Evolutionary conservation across 2,888 invertebrate genomes (phyloP).

Genomic region (Nemapogon koenigi): DNA sequence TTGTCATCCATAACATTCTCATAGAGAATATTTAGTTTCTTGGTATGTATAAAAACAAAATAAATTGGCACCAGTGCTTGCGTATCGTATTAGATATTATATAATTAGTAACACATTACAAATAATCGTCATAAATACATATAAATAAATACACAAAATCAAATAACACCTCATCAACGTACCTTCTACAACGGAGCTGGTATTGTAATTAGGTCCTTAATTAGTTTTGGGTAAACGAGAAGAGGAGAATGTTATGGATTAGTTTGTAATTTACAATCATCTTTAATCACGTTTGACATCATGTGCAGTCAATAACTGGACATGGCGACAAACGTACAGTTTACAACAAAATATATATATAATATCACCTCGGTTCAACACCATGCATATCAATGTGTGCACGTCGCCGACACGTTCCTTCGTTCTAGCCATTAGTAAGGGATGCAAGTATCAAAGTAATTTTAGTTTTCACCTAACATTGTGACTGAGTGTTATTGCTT

Average conservation of each 20-base stretch:
- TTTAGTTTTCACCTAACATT: slow-evolving; percentile 58
- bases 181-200: slow-evolving; percentile 60
- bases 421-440: neutral
- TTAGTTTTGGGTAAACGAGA: slow-evolving; percentile 59
- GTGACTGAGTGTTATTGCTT: slow-evolving; percentile 63
- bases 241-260: slow-evolving; percentile 66
- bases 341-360: neutral
- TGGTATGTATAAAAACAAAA: neutral
- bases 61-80: slow-evolving; percentile 49
- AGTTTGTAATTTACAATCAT: slow-evolving; percentile 32
- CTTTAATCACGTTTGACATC: too few relatives aligned
- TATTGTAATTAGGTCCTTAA: slow-evolving; percentile 60
- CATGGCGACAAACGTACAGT: too few relatives aligned
- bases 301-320: too few relatives aligned
- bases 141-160: slow-evolving; percentile 46
- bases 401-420: slow-evolving; percentile 22
- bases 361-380: slow-evolving; percentile 21
- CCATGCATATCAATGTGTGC: slow-evolving; percentile 49
- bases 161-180: slow-evolving; percentile 54
- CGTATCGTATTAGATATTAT: slow-evolving; percentile 5
- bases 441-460: slow-evolving; percentile 29
- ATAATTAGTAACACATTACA: slow-evolving; percentile 42
- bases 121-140: slow-evolving; percentile 28
- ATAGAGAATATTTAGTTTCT: slow-evolving; percentile 10
- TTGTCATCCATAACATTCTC: slow-evolving; percentile 59